These are phyloP conservation scores for Acanthurus leucopareius DNA, from an alignment of 2,797 vertebrate species.

Conservation along the genomic window DNA sequence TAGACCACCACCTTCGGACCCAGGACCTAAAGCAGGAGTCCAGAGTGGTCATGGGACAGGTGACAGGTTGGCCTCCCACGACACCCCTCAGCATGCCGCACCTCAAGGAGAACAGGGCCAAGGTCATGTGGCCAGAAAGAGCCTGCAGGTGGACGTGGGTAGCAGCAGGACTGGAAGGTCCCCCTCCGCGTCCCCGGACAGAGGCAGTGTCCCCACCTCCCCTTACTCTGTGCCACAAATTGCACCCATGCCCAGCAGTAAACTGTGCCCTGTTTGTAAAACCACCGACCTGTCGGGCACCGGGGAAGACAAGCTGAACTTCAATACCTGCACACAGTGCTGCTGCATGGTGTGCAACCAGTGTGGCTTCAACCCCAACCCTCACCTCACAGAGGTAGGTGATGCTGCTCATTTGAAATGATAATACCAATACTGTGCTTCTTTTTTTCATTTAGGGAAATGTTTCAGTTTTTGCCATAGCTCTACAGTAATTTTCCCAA, in stretches of 20 bases:
- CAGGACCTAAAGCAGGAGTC: conserved; percentile 86
- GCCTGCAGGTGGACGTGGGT: conserved; percentile 92
- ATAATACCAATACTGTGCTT: background rate
- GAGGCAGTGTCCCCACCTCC: conserved; percentile 93
- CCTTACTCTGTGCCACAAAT: conserved; percentile 99
- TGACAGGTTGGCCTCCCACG: conserved; percentile 83
- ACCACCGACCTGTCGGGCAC: conserved; percentile 93
- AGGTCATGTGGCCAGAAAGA: conserved; percentile 87
- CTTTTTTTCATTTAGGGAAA: background rate
- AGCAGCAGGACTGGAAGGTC: conserved; percentile 89
- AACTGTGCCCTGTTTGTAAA: conserved; percentile 98
- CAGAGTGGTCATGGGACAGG: conserved; percentile 82
- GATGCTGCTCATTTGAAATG: background rate
- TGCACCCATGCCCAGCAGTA: conserved; percentile 98
- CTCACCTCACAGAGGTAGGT: conserved; percentile 97
- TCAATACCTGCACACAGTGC: conserved; percentile 97
- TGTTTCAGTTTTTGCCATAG: background rate
- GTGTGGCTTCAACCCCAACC: conserved; percentile 99
- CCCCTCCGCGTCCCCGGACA: conserved; percentile 91
- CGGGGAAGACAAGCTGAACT: conserved; percentile 91
- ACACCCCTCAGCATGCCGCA: conserved; percentile 70
- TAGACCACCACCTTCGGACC: conserved; percentile 90
- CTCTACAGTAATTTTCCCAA: background rate
- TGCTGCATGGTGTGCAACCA: conserved; percentile 96
- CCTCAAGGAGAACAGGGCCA: conserved; percentile 76